phyloP scores from a whole-genome alignment of 2,888 invertebrate species.

The Lagria hirta region DNA sequence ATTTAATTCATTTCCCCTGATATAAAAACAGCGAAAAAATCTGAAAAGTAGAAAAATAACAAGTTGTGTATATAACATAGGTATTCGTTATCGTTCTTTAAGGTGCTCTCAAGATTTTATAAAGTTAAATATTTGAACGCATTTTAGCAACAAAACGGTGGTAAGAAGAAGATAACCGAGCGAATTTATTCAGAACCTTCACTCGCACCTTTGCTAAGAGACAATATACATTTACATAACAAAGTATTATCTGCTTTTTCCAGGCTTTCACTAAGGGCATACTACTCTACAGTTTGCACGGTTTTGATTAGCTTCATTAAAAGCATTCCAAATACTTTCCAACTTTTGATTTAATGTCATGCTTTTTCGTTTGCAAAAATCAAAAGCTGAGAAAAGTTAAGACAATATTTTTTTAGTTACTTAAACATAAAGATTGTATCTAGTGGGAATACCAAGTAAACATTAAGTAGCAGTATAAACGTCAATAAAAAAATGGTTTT shows the following conservation, averaged over 20 bases:
- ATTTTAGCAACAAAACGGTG: conserved; percentile 44
- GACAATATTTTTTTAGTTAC: background rate
- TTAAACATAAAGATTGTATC: background rate
- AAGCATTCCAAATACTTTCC: conserved; percentile 13
- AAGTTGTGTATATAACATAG: conserved; percentile 13
- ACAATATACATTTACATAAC: conserved; percentile 51
- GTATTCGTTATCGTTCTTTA: conserved; percentile 24
- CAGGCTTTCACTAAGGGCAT: conserved; percentile 22
- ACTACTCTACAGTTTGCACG: conserved; percentile 20
- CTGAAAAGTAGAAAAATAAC: too few species aligned
- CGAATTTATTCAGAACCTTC: conserved; percentile 49
- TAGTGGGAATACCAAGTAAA: background rate
- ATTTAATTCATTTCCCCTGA: too few species aligned
- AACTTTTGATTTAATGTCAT: conserved; percentile 15
- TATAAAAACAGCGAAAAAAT: too few species aligned
- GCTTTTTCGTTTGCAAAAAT: background rate
- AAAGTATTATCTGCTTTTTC: conserved; percentile 47
- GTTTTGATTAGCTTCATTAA: conserved; percentile 25
- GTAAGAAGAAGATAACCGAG: conserved; percentile 45
- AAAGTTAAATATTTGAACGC: conserved; percentile 49
- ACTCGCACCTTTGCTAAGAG: conserved; percentile 46
- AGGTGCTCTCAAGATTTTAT: conserved; percentile 41
- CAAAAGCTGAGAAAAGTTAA: background rate
- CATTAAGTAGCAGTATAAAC: background rate
- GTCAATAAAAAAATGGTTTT: background rate